Percentiles rank a stretch among this genome's conserved stretches.
Evolutionary conservation across 2,888 invertebrate species (phyloP).

Genomic region (Meandrusa payeni): DNA sequence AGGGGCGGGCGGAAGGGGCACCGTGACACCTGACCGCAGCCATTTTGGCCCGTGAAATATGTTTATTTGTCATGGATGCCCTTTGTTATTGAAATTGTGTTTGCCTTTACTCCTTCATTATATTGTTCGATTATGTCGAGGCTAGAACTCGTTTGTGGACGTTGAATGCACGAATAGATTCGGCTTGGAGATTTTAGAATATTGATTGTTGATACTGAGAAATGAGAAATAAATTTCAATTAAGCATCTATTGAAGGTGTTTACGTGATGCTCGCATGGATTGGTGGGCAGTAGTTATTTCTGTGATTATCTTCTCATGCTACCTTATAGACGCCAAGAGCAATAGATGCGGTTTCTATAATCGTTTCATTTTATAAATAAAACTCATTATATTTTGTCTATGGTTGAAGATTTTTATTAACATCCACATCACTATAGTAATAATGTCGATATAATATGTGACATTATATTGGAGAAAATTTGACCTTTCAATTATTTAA

Average conservation of each 20-base stretch:
- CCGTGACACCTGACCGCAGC: constrained; percentile 79
- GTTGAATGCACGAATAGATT: constrained; percentile 69
- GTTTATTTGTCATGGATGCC: constrained; percentile 78
- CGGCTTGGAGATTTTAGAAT: constrained; percentile 69
- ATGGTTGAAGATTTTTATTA: too few species aligned
- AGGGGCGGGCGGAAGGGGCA: constrained; percentile 45
- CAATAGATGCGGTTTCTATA: constrained; percentile 46
- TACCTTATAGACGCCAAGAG: constrained; percentile 23
- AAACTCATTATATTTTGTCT: too few species aligned
- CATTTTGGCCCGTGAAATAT: constrained; percentile 80
- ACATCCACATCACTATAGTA: too few species aligned
- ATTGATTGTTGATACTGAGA: constrained; percentile 80
- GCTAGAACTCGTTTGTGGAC: constrained; percentile 72
- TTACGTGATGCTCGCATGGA: constrained; percentile 48
- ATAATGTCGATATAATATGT: too few species aligned
- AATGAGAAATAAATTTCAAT: constrained; percentile 80
- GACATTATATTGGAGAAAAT: too few species aligned
- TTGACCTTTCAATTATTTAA: too few species aligned
- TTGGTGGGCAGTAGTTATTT: constrained; percentile 57
- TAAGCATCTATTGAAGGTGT: constrained; percentile 69
- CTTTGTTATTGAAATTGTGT: constrained; percentile 80
- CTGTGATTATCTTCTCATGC: constrained; percentile 64
- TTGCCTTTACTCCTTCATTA: constrained; percentile 80
- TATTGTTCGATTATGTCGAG: constrained; percentile 77
- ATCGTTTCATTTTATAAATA: background rate